These are phyloP conservation scores for Sebastes oblongus DNA, from an alignment of 2,797 vertebrate species.

Conservation along the genomic window DNA sequence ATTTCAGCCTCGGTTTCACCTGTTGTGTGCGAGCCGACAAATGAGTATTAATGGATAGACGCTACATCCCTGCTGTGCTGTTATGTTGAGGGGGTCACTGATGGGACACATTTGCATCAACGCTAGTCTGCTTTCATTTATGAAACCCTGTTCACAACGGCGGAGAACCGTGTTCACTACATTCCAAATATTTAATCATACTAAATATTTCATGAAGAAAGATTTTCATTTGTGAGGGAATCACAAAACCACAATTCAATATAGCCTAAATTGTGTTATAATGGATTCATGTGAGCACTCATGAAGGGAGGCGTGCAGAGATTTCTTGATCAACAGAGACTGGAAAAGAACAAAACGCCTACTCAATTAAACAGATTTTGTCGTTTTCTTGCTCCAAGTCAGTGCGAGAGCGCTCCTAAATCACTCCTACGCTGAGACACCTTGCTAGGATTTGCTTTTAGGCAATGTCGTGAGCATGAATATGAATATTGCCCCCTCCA, in stretches of 20 bases:
- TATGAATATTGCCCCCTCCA: neutral
- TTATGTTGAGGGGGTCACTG: conserved; percentile 17
- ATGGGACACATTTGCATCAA: conserved; percentile 37
- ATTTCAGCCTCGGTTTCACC: conserved; percentile 20
- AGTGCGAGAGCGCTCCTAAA: neutral
- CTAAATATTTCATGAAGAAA: conserved; percentile 53
- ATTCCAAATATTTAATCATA: conserved; percentile 42
- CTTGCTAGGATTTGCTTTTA: neutral
- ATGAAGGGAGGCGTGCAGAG: neutral
- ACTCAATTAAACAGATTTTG: neutral
- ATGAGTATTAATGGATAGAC: conserved; percentile 27
- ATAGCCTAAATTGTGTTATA: neutral
- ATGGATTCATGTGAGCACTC: conserved; percentile 19
- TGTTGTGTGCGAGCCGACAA: conserved; percentile 10
- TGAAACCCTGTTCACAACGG: neutral
- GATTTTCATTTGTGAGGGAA: conserved; percentile 27
- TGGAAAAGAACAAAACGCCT: conserved; percentile 12
- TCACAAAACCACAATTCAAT: conserved; percentile 19
- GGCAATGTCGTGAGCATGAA: neutral
- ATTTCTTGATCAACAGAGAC: conserved; percentile 25
- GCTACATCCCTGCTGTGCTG: conserved; percentile 7
- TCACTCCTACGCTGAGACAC: neutral
- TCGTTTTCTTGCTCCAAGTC: neutral
- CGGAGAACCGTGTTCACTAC: conserved; percentile 6
- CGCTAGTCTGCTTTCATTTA: conserved; percentile 22